phyloP scores from a whole-genome alignment of 1,140 invertebrate genomes.

The Papilio glaucus region DNA sequence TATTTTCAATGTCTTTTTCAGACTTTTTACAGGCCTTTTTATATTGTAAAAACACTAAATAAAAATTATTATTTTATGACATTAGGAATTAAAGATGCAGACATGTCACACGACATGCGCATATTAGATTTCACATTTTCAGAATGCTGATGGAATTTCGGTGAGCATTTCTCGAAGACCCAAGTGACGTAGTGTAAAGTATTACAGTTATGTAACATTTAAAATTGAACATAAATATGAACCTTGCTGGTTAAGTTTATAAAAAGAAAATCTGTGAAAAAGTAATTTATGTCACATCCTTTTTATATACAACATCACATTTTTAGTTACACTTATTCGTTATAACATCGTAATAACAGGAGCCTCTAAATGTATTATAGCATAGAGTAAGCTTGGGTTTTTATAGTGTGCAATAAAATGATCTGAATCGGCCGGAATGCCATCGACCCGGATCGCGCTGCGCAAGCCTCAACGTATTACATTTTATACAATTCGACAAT shows the following conservation, averaged over 20 bases:
- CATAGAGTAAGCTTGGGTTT: conserved; percentile 42
- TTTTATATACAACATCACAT: too few species aligned
- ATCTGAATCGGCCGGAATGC: conserved; percentile 51
- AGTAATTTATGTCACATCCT: not conserved
- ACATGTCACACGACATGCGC: not conserved
- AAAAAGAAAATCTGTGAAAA: not conserved
- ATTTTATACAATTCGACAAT: conserved; percentile 49
- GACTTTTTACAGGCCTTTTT: too few species aligned
- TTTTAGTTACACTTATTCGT: too few species aligned
- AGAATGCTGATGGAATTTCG: too few species aligned
- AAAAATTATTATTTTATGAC: too few species aligned
- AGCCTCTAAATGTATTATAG: conserved; percentile 7
- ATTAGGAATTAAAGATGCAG: not conserved
- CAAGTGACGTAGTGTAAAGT: not conserved
- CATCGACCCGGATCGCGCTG: conserved; percentile 48
- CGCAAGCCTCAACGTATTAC: conserved; percentile 47
- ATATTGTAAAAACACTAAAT: too few species aligned
- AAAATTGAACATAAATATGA: not conserved
- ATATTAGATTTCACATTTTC: too few species aligned
- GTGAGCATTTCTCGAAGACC: not conserved
- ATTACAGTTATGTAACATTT: not conserved
- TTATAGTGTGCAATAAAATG: conserved; percentile 61
- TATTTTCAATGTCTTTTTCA: too few species aligned
- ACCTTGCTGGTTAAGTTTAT: not conserved
- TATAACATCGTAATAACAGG: not conserved